phyloP scores from a whole-genome alignment of 2,888 invertebrate genomes.

The Ophion obscuratus region DNA sequence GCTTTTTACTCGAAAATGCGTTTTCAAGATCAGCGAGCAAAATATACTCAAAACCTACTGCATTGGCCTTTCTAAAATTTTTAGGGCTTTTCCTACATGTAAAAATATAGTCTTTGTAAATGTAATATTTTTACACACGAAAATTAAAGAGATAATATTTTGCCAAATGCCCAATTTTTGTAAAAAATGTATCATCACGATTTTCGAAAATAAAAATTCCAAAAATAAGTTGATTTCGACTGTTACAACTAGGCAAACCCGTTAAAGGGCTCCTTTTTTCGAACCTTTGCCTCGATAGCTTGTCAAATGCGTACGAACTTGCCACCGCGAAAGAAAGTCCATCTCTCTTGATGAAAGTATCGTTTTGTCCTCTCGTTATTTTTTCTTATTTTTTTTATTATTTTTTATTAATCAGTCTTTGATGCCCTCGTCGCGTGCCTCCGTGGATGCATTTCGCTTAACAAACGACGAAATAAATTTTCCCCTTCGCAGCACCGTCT shows the following conservation, averaged over 20 bases:
- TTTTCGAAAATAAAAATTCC: no score
- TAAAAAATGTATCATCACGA: no score
- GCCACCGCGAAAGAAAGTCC: constrained; percentile 47
- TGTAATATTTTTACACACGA: no score
- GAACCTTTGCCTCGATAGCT: background rate
- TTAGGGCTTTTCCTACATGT: no score
- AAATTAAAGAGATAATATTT: no score
- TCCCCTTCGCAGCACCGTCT: constrained; percentile 79
- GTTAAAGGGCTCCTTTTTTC: background rate
- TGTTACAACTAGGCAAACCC: background rate
- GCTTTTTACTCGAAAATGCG: no score
- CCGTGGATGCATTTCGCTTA: constrained; percentile 78
- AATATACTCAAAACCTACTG: no score
- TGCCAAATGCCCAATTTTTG: no score
- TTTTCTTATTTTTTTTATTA: constrained; percentile 19
- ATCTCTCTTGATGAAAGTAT: constrained; percentile 49
- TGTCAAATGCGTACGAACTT: constrained; percentile 1
- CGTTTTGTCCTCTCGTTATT: constrained; percentile 2
- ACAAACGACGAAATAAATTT: constrained; percentile 75
- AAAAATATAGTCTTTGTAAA: no score
- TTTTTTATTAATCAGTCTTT: constrained; percentile 65
- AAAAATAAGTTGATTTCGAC: background rate
- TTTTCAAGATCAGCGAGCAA: no score
- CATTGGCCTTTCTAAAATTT: no score
- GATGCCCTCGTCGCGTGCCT: constrained; percentile 73